These are phyloP conservation scores for Plodia interpunctella DNA, from an alignment of 1,140 invertebrate species.

Conservation along the genomic window DNA sequence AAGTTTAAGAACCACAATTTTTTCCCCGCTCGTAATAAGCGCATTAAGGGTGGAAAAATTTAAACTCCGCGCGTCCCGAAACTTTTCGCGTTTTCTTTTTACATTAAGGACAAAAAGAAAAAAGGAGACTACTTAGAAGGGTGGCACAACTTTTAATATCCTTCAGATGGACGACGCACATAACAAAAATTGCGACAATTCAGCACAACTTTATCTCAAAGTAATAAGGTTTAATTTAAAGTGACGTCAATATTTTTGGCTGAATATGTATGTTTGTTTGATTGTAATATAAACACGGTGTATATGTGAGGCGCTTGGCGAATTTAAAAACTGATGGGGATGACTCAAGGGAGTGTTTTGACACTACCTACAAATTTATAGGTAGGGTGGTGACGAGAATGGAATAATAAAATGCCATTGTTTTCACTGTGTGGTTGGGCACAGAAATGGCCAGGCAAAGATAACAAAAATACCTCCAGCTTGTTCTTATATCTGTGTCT, in stretches of 20 bases:
- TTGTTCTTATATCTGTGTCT: too few species aligned
- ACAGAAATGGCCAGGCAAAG: too few species aligned
- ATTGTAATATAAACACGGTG: slow-evolving; percentile 56
- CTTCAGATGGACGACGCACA: slow-evolving; percentile 28
- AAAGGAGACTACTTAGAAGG: slow-evolving; percentile 67
- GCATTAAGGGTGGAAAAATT: slow-evolving; percentile 74
- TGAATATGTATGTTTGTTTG: slow-evolving; percentile 36
- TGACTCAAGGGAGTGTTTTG: slow-evolving; percentile 44
- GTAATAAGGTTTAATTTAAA: slow-evolving; percentile 24
- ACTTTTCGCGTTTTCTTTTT: slow-evolving; percentile 75
- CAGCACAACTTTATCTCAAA: slow-evolving; percentile 14
- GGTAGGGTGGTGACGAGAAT: not conserved
- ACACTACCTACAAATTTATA: slow-evolving; percentile 1
- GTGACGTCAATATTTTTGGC: slow-evolving; percentile 5
- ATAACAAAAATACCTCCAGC: too few species aligned
- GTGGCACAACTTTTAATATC: slow-evolving; percentile 70
- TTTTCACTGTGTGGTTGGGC: too few species aligned
- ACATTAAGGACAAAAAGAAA: slow-evolving; percentile 73
- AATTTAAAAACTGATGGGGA: slow-evolving; percentile 57
- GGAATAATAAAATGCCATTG: too few species aligned
- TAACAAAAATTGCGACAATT: slow-evolving; percentile 24
- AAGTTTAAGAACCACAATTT: slow-evolving; percentile 48
- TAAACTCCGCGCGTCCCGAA: slow-evolving; percentile 67
- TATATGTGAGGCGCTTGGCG: slow-evolving; percentile 58
- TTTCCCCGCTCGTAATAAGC: slow-evolving; percentile 70